A percentile compares a stretch with the other conserved stretches of the same genome.
These are phyloP conservation scores for Malurus leucopterus DNA, from an alignment of 2,797 vertebrate species.

Conservation along the genomic window DNA sequence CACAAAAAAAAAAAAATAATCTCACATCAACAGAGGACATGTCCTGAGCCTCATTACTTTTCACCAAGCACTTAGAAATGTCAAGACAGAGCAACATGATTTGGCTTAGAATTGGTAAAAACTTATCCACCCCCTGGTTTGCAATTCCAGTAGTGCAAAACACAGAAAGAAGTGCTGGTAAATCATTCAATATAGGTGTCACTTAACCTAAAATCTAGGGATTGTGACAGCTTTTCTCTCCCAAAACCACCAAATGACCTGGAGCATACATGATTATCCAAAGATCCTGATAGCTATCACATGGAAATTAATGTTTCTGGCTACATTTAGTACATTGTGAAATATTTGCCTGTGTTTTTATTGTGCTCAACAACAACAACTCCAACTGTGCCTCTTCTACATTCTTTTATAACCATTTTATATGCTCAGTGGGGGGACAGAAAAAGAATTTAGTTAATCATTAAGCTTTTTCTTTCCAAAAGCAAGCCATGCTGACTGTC, in stretches of 20 bases:
- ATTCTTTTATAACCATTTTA: slow-evolving; percentile 42
- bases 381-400: slow-evolving; percentile 20
- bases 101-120: neutral
- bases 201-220: neutral
- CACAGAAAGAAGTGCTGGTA: neutral
- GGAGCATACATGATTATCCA: neutral
- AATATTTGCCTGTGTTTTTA: slow-evolving; percentile 13
- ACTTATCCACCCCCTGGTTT: neutral
- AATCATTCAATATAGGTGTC: neutral
- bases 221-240: neutral
- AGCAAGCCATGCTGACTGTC: slow-evolving; percentile 54
- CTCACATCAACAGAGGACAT: neutral
- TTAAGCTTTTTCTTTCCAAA: slow-evolving; percentile 59
- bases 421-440: slow-evolving; percentile 25
- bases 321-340: neutral
- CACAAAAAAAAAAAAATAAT: neutral
- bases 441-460: slow-evolving; percentile 60
- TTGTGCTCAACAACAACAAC: slow-evolving; percentile 23
- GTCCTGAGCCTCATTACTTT: rapidly evolving
- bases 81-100: neutral
- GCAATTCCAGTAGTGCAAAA: neutral
- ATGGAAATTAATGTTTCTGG: slow-evolving; percentile 31
- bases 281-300: slow-evolving; percentile 12
- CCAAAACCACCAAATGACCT: neutral
- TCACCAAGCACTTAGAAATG: neutral